phyloP scores from a whole-genome alignment of 1,140 invertebrate genomes.

The Drosophila teissieri region DNA sequence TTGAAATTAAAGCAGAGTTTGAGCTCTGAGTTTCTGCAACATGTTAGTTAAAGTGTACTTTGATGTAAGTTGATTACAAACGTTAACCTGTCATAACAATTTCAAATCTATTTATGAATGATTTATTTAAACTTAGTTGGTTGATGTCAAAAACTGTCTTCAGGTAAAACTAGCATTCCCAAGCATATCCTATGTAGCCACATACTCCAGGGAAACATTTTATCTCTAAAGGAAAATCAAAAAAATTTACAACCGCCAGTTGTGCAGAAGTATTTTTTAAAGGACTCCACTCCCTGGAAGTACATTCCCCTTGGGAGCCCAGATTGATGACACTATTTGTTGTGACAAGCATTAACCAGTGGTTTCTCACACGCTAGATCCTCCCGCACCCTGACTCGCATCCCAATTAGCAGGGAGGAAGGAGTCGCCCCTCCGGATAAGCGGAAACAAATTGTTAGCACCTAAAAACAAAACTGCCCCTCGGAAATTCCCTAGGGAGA shows the following conservation, averaged over 20 bases:
- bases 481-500: constrained; percentile 1
- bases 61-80: no score
- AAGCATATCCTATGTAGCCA: neutral
- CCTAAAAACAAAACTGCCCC: constrained; percentile 49
- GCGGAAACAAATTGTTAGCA: constrained; percentile 64
- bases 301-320: constrained; percentile 4
- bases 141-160: neutral
- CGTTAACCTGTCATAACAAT: no score
- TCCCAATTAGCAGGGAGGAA: constrained; percentile 54
- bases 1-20: no score
- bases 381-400: constrained; percentile 5
- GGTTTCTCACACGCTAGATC: constrained; percentile 67
- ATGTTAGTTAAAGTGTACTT: no score
- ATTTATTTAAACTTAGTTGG: no score
- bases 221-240: neutral
- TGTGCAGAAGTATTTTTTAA: constrained; percentile 52
- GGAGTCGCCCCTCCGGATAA: constrained; percentile 20
- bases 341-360: constrained; percentile 79
- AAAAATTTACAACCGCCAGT: constrained; percentile 67
- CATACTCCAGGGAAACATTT: constrained; percentile 57
- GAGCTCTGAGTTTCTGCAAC: no score
- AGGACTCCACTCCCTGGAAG: constrained; percentile 35
- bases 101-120: no score
- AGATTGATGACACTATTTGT: constrained; percentile 80
- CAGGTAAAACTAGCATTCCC: neutral